Evolutionary conservation across 1,140 invertebrate species (phyloP), one percentile per base, ranked within the genome.

Genomic region (Wiebesia pumilae): DNA sequence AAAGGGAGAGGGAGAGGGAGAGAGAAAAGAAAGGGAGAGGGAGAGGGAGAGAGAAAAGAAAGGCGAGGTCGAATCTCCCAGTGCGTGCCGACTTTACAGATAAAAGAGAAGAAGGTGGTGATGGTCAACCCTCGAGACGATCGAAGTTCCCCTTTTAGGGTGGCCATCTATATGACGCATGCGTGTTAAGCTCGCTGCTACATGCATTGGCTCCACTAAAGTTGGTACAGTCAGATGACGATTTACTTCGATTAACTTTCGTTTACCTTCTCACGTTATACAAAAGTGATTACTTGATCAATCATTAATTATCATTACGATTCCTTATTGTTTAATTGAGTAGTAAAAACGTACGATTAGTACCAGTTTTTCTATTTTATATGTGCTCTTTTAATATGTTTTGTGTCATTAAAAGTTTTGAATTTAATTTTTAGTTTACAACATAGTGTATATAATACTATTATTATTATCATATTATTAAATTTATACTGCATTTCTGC

Each of bases 121-220:
- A n/a, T 27, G 43, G n/a, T 38, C 87, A 69, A 83, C 89, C 89
- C 88, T 88, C 89, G 89, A 88, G 89, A 88, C 91, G 91, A 92
- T 92, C 91, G 91, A 92, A 92, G 81, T 90, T 89, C 88, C 90
- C 89, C 89, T 88, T 88, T 69, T 84, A n/a, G 78, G n/a, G 80
- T 85, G 84, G 88, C 84, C 83, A 73, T 71, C 65, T 80, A 54
- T 6, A 30, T 30, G 65, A 87, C 88, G 90, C 83, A 87, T 89
- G 91, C 90, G 89, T 88, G 2, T 2, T 21, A 21, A 27, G 14
- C 3, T 40, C 9, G 38, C 38, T 24, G 38, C 21, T 75, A 43
- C 71, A 75, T 75, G 40, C 38, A 21, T 75, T 75, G 38, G 40
- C 27, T 43, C n/a, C 16, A 38, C 33, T n/a, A 24, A 43, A 19